Conservation (phyloP, 2,113 vertebrate genomes). For the Pangasianodon gigas region DNA sequence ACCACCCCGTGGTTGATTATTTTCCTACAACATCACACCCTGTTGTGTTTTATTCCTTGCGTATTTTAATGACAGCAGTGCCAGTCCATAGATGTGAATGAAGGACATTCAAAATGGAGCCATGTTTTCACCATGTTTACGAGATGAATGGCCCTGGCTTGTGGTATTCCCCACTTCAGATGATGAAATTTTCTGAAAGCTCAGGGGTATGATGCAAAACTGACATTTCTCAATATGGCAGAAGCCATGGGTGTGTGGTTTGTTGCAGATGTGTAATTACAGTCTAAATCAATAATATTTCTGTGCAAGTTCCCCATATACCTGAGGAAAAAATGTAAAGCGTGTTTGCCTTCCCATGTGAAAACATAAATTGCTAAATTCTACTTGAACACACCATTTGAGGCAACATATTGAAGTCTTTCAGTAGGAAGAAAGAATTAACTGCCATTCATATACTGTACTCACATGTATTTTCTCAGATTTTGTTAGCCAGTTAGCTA, state of each 20-base stretch:
- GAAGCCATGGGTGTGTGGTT: neutral
- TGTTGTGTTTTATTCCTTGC: neutral
- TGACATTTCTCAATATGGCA: neutral
- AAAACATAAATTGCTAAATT: neutral
- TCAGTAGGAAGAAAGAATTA: neutral
- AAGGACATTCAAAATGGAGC: neutral
- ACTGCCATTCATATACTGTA: neutral
- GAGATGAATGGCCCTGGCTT: neutral
- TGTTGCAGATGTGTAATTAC: neutral
- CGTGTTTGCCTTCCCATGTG: neutral
- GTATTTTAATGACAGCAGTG: neutral
- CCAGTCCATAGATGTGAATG: neutral
- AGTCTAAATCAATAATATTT: neutral
- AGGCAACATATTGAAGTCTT: neutral
- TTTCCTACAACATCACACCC: neutral
- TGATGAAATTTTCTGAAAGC: slow-evolving; percentile 17
- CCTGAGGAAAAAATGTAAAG: neutral
- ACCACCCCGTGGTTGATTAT: neutral
- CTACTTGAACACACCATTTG: neutral
- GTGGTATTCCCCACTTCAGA: neutral
- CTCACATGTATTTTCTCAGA: neutral
- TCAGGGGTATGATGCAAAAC: neutral
- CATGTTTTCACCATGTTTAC: neutral
- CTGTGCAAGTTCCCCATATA: neutral
- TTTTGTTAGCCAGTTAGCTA: neutral